A percentile compares a stretch with the other conserved stretches of the same genome.
Conservation (phyloP, 2,888 invertebrate genomes). For the Drosophila vallismaia region DNA sequence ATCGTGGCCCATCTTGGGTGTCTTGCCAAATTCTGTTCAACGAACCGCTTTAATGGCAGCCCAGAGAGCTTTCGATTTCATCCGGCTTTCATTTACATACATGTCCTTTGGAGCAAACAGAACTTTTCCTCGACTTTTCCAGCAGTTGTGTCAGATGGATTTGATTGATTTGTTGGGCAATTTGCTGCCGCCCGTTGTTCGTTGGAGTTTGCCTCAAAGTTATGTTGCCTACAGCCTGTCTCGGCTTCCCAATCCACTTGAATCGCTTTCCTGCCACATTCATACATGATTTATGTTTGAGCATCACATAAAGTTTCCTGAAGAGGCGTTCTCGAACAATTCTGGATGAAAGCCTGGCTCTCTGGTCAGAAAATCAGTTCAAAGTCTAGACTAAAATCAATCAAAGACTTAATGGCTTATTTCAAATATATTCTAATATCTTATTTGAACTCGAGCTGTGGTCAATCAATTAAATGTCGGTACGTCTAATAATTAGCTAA, state of each 20-base stretch:
- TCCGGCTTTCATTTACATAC: constrained; percentile 33
- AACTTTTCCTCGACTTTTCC: constrained; percentile 11
- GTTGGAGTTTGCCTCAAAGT: constrained; percentile 29
- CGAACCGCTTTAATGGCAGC: constrained; percentile 37
- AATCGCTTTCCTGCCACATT: constrained; percentile 45
- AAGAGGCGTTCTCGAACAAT: constrained; percentile 9
- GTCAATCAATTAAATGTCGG: constrained; percentile 28
- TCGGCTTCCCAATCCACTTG: constrained; percentile 27
- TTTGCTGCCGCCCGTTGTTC: constrained; percentile 38
- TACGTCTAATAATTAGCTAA: constrained; percentile 26
- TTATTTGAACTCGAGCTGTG: constrained; percentile 12
- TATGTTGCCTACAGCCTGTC: constrained; percentile 21
- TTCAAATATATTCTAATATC: constrained; percentile 24
- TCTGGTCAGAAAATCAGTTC: constrained; percentile 18
- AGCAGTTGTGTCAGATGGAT: constrained; percentile 39
- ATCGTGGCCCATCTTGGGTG: constrained; percentile 17
- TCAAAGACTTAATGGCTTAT: constrained; percentile 43
- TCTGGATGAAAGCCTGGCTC: neutral
- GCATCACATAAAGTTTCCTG: constrained; percentile 40
- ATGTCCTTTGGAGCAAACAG: constrained; percentile 26
- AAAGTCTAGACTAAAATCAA: constrained; percentile 31
- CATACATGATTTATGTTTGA: constrained; percentile 47
- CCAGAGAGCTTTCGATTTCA: constrained; percentile 23
- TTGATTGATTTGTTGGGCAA: constrained; percentile 50
- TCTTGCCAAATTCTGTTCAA: constrained; percentile 5